Conservation (phyloP, 2,888 invertebrate species). For the Nebria brevicollis region DNA sequence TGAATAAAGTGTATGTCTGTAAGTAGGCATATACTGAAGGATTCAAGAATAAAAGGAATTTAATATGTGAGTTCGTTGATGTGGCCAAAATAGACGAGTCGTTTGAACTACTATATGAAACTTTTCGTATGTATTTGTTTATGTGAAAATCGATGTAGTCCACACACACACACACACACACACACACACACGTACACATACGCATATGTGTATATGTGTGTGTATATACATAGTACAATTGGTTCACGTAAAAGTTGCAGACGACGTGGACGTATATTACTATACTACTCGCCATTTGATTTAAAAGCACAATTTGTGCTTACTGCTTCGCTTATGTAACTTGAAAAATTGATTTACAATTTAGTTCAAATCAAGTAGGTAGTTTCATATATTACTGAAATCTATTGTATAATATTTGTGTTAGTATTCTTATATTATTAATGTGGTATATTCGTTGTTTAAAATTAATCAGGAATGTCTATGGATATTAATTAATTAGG, state of each 20-base stretch:
- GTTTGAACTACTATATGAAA: conserved; percentile 18
- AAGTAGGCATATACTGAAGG: not conserved
- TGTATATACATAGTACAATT: not conserved
- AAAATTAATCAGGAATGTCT: no score
- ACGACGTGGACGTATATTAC: not conserved
- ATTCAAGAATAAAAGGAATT: conserved; percentile 15
- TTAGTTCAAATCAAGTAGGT: not conserved
- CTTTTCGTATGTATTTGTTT: conserved; percentile 15
- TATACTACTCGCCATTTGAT: not conserved
- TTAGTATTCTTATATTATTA: no score
- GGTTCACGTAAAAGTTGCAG: not conserved
- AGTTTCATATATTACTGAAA: no score
- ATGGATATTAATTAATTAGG: no score
- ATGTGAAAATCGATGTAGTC: conserved; percentile 20
- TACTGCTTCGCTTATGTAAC: not conserved
- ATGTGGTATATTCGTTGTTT: no score
- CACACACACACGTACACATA: not conserved
- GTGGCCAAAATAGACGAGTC: not conserved
- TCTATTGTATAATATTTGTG: no score
- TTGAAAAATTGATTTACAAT: not conserved
- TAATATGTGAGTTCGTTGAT: conserved; percentile 18
- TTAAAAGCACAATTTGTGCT: not conserved
- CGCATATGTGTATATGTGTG: not conserved
- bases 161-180: not conserved
- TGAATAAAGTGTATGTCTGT: not conserved